Conservation (phyloP, 2,113 vertebrate genomes). For the Leucoraja erinaceus region DNA sequence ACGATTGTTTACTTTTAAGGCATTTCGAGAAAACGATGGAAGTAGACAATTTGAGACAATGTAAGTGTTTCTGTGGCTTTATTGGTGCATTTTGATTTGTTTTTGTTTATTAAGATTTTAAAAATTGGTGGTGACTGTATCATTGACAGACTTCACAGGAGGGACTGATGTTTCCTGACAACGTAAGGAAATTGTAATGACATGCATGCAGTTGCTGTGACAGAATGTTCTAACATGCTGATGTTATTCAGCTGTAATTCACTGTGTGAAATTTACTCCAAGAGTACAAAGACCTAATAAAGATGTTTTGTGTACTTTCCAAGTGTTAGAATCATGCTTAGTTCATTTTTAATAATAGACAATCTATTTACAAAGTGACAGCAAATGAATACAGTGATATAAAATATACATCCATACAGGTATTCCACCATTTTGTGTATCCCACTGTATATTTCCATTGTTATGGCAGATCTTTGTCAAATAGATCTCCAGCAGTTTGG, state of each 20-base stretch:
- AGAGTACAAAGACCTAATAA: neutral
- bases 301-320: neutral
- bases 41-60: neutral
- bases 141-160: neutral
- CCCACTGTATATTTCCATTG: too few relatives aligned
- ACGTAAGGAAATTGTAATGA: neutral
- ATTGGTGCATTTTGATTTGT: neutral
- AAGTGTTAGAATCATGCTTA: neutral
- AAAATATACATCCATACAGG: neutral
- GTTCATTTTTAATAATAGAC: neutral
- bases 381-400: neutral
- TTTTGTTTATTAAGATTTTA: neutral
- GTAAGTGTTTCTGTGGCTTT: neutral
- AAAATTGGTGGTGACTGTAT: neutral
- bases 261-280: neutral
- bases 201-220: neutral
- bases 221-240: neutral
- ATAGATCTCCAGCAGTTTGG: neutral
- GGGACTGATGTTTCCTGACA: neutral
- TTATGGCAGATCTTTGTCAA: too few relatives aligned
- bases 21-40: neutral
- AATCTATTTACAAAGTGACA: neutral
- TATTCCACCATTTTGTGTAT: neutral
- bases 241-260: neutral
- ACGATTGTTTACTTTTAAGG: neutral